Evolutionary conservation across 2,113 vertebrate species (phyloP).

Genomic region (Nycticryphes semicollaris): DNA sequence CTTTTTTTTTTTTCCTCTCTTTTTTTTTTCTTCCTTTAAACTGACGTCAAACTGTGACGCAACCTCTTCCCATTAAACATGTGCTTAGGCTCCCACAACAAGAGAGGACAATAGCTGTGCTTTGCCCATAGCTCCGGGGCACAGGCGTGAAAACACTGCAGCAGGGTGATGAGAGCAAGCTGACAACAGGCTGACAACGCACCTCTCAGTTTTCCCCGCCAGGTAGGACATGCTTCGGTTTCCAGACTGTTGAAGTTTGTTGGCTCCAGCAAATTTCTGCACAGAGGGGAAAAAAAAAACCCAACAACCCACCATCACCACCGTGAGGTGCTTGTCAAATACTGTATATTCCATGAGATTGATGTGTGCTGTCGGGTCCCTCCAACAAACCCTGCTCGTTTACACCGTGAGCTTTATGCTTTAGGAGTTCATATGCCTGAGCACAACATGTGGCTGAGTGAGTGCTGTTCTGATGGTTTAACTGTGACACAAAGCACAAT

Average conservation of each 20-base stretch:
- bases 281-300: not conserved
- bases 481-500: not conserved
- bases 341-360: not conserved
- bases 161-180: not conserved
- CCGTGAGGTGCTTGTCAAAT: not conserved
- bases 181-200: not conserved
- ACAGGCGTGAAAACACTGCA: not conserved
- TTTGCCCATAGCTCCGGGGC: not conserved
- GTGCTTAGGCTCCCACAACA: not conserved
- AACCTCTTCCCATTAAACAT: not conserved
- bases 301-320: not conserved
- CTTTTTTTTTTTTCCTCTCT: not conserved
- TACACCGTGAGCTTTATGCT: not conserved
- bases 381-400: not conserved
- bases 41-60: not conserved
- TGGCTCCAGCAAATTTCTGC: constrained; percentile 80
- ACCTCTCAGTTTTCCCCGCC: constrained; percentile 86
- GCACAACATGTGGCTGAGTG: not conserved
- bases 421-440: not conserved
- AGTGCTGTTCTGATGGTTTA: not conserved
- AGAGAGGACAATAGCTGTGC: not conserved
- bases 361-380: not conserved
- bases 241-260: constrained; percentile 78
- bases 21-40: not conserved
- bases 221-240: constrained; percentile 91